Base-by-base conservation (phyloP, 30 jellyfish, hydroid and myxozoan species). In the Pelagia noctiluca region DNA sequence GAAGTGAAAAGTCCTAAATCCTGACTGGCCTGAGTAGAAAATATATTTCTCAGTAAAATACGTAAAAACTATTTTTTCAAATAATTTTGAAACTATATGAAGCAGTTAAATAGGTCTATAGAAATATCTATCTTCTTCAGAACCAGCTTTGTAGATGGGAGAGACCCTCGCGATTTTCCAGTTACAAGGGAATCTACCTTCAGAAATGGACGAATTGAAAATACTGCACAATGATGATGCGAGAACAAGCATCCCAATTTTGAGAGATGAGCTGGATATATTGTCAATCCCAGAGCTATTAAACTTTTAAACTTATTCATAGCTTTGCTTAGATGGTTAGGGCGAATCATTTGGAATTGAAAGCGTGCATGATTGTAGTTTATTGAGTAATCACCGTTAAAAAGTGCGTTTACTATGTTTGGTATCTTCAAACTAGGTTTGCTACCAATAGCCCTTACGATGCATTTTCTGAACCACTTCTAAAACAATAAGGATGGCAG, bases 81-180 rank as follows among this genome's bases (percentile, higher is more conserved):
- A 71, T 71, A 71, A 71, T 37, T 67, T 37, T 71, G 69, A 71
- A 35, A 37, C 83, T 71, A 28, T 67, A 35, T 65, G 83, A 37
- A 71, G 83, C 22, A 71, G 68, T 2, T 36, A 37, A 71, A 71
- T 71, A 42, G 83, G 83, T 71, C 83, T 71, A 71, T 71, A 71
- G 69, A 35, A 35, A 11, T 33, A 42, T 49, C 60, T 74, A 11
- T 74, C 86, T 49, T 74, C 75, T 37, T 54, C 50, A 21, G 86
- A 74, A 74, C 86, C 24, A 47, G 48, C 61, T 74, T 71, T 71
- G 69, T 31, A 22, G 5, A 33, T 68, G 8, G 65, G 63, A 25
- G 81, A 68, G 65, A 31, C 64, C 81, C 81, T 68, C 24, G 65
- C 64, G 35, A 36, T 68, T 16, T 68, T 35, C 64, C 65, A 68